Evolutionary conservation across 1,140 invertebrate species (phyloP), one percentile per base, ranked within the genome.

Genomic region (Akabosia matsudoensis): DNA sequence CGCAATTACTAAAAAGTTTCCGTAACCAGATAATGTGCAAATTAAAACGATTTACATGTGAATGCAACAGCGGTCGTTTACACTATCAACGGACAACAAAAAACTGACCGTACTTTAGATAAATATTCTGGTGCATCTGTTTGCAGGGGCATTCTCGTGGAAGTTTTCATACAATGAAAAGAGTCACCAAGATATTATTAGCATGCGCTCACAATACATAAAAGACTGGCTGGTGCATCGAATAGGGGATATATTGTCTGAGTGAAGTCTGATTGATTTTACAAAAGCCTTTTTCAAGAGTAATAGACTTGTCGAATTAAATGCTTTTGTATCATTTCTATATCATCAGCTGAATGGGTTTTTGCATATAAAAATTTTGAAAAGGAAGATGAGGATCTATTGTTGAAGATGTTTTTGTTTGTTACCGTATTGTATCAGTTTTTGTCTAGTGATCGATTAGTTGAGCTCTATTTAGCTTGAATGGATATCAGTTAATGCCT

Each of bases 371-470:
- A 45, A 45, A 45, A n/a, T n/a, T n/a, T n/a, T 45, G 37, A 45
- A 45, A 45, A 45, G 37, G 37, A 45, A 45, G 54, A 61, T 16
- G 54, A 16, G 54, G 4, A 61, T 13, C 14, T 22, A 61, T 61
- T 61, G 54, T 61, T 61, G 13, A 24, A 14, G 54, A 61, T 61
- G 13, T 13, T 22, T 24, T 61, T 61, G 14, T 45, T 45, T 45
- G 18, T 7, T 45, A 10, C 18, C 37, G 37, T 18, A 45, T 7
- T 61, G 54, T 22, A 14, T 61, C 24, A 24, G 10, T 61, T n/a
- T 61, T 61, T 14, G 54, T 61, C 54, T 45, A n/a, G n/a, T 51
- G 54, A 61, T 61, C 54, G 54, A 61, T 61, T 61, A 16, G 54
- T 24, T 24, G 24, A 61, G 54, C 54, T 61, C 54, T 61, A 61